A percentile compares a stretch with the other conserved stretches of the same genome.
Evolutionary conservation across 37 sponge, comb jelly and placozoan species (phyloP).

Genomic region (Petrosia ficiformis): DNA sequence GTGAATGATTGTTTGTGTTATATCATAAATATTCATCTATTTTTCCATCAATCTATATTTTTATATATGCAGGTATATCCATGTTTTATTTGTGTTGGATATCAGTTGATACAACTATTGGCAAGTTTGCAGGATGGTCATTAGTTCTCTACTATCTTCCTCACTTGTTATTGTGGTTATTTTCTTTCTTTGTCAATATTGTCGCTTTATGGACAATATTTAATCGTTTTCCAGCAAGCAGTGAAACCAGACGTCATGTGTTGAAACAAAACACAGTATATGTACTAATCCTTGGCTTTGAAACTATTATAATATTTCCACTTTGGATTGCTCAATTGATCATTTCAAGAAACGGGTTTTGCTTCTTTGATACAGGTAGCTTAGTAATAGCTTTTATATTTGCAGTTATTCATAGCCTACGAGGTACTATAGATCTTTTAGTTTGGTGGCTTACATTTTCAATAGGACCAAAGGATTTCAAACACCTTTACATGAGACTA

Average conservation of each 20-base stretch:
- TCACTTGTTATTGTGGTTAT: conserved; percentile 33
- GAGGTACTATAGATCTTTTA: conserved; percentile 70
- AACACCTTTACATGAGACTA: background rate
- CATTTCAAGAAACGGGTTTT: background rate
- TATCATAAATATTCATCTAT: no score
- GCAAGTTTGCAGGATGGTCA: conserved; percentile 17
- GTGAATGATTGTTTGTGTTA: no score
- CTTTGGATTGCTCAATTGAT: conserved; percentile 60
- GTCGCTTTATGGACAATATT: conserved; percentile 31
- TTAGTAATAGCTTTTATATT: conserved; percentile 48
- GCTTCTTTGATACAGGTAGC: conserved; percentile 10
- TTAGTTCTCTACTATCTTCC: conserved; percentile 61
- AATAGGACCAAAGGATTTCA: conserved; percentile 48
- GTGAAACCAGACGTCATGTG: conserved; percentile 60
- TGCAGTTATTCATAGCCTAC: conserved; percentile 57
- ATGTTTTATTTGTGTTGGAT: conserved; percentile 89
- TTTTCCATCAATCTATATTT: no score
- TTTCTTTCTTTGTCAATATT: conserved; percentile 41
- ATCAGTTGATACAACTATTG: conserved; percentile 4
- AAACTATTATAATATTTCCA: conserved; percentile 36
- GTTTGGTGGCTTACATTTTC: conserved; percentile 75
- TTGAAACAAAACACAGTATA: conserved; percentile 58
- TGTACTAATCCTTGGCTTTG: conserved; percentile 56
- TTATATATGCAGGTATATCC: conserved; percentile 81
- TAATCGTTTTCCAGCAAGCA: conserved; percentile 39